phyloP scores from a whole-genome alignment of 2,797 vertebrate species.

The Fringilla coelebs region DNA sequence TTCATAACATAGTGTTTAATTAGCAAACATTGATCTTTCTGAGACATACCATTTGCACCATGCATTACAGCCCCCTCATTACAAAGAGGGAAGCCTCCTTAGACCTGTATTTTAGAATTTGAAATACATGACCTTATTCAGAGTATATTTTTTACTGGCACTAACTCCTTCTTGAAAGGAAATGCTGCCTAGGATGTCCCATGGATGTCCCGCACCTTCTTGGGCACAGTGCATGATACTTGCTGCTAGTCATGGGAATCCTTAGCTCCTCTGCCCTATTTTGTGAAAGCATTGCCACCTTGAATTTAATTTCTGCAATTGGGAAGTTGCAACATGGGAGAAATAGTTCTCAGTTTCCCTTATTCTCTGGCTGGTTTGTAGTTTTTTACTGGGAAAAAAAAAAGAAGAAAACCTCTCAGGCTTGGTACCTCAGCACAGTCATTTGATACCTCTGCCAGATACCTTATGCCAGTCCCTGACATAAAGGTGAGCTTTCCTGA shows the following conservation, averaged over 20 bases:
- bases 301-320: not conserved
- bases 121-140: not conserved
- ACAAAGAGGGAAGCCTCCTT: not conserved
- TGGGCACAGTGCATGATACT: not conserved
- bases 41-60: not conserved
- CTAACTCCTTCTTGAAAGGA: not conserved
- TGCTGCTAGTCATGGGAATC: not conserved
- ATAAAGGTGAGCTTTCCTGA: not conserved
- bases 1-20: not conserved
- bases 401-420: not conserved
- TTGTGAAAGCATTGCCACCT: not conserved
- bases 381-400: not conserved
- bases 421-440: not conserved
- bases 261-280: not conserved
- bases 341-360: not conserved
- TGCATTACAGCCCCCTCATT: not conserved
- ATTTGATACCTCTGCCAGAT: not conserved
- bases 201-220: not conserved
- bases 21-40: not conserved
- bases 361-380: not conserved
- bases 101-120: not conserved
- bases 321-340: not conserved
- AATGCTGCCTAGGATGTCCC: not conserved
- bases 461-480: not conserved
- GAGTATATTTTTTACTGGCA: not conserved